A percentile compares a stretch with the other conserved stretches of the same genome.
Conservation (phyloP, 2,113 vertebrate genomes). For the Actenoides hombroni region DNA sequence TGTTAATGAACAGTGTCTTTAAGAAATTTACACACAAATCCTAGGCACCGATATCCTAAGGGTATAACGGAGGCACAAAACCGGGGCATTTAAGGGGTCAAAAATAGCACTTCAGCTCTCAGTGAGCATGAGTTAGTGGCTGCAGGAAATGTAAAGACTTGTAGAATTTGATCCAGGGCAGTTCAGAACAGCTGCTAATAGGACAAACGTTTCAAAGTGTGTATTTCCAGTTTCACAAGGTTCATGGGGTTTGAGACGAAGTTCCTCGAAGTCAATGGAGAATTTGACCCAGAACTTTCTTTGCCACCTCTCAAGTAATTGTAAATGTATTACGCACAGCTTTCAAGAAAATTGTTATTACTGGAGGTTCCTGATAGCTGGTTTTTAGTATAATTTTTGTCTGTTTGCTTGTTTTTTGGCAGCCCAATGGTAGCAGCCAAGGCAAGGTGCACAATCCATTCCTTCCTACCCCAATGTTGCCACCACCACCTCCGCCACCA, state of each 20-base stretch:
- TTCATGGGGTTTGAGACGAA: not conserved
- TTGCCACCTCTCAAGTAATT: not conserved
- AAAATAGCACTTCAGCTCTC: not conserved
- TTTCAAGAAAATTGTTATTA: constrained; percentile 13
- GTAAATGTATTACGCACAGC: not conserved
- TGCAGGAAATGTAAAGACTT: not conserved
- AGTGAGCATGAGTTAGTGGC: not conserved
- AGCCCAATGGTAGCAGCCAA: constrained; percentile 98
- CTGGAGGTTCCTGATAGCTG: constrained; percentile 16
- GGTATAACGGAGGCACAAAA: not conserved
- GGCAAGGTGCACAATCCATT: constrained; percentile 99
- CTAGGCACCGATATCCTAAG: not conserved
- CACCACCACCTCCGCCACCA: constrained; percentile 94
- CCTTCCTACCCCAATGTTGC: constrained; percentile 98
- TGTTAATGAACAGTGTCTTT: constrained; percentile 47
- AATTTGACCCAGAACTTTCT: not conserved
- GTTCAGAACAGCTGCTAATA: not conserved
- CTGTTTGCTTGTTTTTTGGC: constrained; percentile 55
- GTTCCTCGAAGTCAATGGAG: not conserved
- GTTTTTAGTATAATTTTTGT: constrained; percentile 61
- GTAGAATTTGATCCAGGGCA: not conserved
- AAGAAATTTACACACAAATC: constrained; percentile 31
- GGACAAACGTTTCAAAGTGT: not conserved
- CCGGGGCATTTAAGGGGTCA: not conserved
- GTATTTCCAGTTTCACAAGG: not conserved